Conservation (phyloP, 2,888 invertebrate species). For the Cordylochernes scorpioides region DNA sequence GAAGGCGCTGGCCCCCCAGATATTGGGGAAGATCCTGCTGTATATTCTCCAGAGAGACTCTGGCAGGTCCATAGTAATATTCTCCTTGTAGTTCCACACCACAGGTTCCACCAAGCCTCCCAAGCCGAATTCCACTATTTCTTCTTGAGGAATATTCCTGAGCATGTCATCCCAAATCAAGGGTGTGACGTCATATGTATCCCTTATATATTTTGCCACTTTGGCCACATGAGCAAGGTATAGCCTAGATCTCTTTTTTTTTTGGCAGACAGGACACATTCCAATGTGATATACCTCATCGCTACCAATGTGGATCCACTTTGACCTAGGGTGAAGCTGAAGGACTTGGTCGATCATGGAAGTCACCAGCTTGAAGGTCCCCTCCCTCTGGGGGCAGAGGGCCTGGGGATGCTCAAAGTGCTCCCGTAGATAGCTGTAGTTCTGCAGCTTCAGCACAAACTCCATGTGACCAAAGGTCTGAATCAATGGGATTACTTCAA, state of each 20-base stretch:
- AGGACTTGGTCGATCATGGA: conserved; percentile 46
- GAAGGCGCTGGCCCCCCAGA: conserved; percentile 59
- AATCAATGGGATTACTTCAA: conserved; percentile 48
- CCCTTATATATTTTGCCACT: conserved; percentile 25
- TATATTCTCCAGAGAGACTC: conserved; percentile 17
- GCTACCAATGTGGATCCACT: conserved; percentile 48
- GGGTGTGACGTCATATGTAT: conserved; percentile 26
- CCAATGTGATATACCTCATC: conserved; percentile 46
- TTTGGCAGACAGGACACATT: conserved; percentile 21
- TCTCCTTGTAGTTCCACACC: conserved; percentile 37
- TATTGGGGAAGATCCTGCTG: conserved; percentile 39
- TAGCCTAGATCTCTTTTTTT: conserved; percentile 15
- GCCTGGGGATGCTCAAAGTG: conserved; percentile 30
- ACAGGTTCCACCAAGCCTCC: conserved; percentile 34
- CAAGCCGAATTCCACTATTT: conserved; percentile 25
- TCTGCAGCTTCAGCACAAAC: conserved; percentile 40
- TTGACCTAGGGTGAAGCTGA: conserved; percentile 33
- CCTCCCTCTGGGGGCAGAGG: conserved; percentile 37
- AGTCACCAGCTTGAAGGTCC: conserved; percentile 31
- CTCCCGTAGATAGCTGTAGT: conserved; percentile 40
- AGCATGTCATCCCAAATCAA: conserved; percentile 65
- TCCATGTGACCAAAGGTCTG: conserved; percentile 67
- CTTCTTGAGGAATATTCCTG: conserved; percentile 28
- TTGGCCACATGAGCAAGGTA: no score
- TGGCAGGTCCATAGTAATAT: conserved; percentile 19